Conservation (phyloP, 2,888 invertebrate genomes). For the Chironomus tentans region DNA sequence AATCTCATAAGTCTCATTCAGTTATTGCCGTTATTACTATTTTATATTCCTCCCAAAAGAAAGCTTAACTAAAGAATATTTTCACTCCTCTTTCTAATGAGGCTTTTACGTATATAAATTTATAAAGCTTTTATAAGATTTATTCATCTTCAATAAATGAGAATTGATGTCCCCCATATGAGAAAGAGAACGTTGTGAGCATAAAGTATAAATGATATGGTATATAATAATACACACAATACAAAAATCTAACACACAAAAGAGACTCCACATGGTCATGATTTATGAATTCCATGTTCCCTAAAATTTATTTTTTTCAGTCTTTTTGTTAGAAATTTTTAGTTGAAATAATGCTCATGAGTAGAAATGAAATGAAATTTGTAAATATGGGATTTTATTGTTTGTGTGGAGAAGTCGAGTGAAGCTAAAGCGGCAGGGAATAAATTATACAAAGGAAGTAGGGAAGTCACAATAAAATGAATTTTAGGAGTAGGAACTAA, state of each 20-base stretch:
- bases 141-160: background rate
- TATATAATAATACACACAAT: background rate
- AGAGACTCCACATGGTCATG: background rate
- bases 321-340: too few species aligned
- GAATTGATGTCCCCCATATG: background rate
- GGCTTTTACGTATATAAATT: background rate
- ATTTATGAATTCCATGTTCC: background rate
- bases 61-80: too few species aligned
- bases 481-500: too few species aligned
- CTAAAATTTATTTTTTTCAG: background rate
- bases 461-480: background rate
- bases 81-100: too few species aligned
- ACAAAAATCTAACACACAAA: background rate
- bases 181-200: background rate
- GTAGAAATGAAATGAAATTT: background rate
- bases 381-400: background rate
- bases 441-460: background rate
- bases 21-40: too few species aligned
- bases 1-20: too few species aligned
- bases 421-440: too few species aligned
- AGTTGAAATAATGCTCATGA: background rate
- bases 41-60: too few species aligned
- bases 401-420: background rate
- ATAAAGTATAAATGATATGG: background rate
- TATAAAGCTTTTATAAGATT: background rate